Conservation (phyloP, 1,140 invertebrate species). For the Lepidurus arcticus region DNA sequence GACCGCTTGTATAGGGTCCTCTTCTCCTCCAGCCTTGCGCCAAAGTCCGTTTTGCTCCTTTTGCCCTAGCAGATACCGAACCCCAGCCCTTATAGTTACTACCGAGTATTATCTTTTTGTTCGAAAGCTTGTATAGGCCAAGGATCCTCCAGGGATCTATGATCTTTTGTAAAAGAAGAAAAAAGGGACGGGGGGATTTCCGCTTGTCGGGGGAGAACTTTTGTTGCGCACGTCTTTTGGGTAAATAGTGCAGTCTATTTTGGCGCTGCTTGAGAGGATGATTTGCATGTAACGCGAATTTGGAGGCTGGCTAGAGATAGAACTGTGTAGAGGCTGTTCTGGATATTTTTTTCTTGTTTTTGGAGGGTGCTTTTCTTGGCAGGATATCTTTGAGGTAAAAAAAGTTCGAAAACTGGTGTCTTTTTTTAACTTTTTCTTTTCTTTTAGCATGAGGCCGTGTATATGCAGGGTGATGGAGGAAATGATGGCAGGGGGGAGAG, state of each 20-base stretch:
- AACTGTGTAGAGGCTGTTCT: background rate
- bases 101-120: slow-evolving; percentile 6
- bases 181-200: background rate
- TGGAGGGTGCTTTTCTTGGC: background rate
- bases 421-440: background rate
- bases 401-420: background rate
- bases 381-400: background rate
- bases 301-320: background rate
- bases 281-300: slow-evolving; percentile 1
- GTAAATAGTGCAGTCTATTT: background rate
- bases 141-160: slow-evolving; percentile 9
- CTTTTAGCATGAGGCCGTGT: background rate
- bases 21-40: background rate
- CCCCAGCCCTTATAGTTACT: background rate
- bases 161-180: background rate
- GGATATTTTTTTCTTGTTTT: background rate
- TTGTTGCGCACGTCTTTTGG: background rate
- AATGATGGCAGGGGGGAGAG: slow-evolving; percentile 6
- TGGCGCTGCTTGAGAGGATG: background rate
- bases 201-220: background rate
- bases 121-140: background rate
- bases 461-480: slow-evolving; percentile 3
- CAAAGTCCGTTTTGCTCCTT: slow-evolving; percentile 15
- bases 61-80: background rate
- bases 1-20: background rate